Evolutionary conservation across 2,888 invertebrate genomes (phyloP), one percentile per base, ranked within the genome.

Genomic region (Diaperis boleti): DNA sequence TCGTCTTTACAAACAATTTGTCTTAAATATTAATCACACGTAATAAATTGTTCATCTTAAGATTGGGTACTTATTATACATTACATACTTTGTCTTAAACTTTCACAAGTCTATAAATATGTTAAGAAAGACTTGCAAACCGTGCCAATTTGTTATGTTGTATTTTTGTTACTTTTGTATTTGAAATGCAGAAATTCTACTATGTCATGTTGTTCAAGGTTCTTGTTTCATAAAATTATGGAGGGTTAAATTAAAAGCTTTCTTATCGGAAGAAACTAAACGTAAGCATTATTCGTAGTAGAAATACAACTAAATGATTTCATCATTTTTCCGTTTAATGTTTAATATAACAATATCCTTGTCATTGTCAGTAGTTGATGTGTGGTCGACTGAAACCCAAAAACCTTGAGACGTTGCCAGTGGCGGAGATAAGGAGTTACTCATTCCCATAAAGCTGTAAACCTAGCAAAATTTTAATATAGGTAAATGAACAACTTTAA

Each of bases 371-470:
- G 31, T 13, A 56, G 39, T 59, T 49, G 41, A n/a, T n/a, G n/a
- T 14, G 41, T 45, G 35, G 44, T 56, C 39, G 29, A 33, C 26
- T 26, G 26, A 8, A 26, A 2, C 26, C 11, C 2, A 26, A 39
- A 47, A 49, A 39, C 59, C 59, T 59, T 59, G 59, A 49, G 59
- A 49, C 59, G 41, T 31, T 33, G n/a, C 13, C 33, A 33, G 33
- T 33, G 33, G 33, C 33, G 33, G 4, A 33, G 33, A 13, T 35
- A 26, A 26, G 26, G n/a, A 26, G 6, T 26, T 5, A 26, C 26
- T 6, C 26, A 35, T n/a, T 14, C 17, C 35, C 37, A 29, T 7
- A 11, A 31, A 11, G 15, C 17, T 26, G 54, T 11, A 35, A 8
- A 33, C 2, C 26, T 26, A 5, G n/a, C 26, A 26, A 35, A 35